phyloP scores from a whole-genome alignment of 2,888 invertebrate genomes.

The Lepeophtheirus nordmannii region DNA sequence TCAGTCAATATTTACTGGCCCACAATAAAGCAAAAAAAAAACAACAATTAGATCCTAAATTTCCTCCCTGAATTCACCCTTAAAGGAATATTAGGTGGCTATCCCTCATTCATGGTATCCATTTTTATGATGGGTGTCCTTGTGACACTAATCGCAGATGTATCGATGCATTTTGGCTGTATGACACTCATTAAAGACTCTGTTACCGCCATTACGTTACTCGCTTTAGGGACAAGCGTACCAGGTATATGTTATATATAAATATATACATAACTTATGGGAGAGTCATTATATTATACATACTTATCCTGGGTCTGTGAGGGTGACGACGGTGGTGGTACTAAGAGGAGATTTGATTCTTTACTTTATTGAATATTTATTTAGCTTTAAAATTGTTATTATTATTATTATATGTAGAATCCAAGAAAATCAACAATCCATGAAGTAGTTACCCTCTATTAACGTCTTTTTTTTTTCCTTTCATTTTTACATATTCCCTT shows the following conservation, averaged over 20 bases:
- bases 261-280: neutral
- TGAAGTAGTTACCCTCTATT: too few relatives aligned
- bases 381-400: too few relatives aligned
- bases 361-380: too few relatives aligned
- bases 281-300: neutral
- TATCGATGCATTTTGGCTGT: constrained; percentile 93
- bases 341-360: too few relatives aligned
- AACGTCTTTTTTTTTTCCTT: too few relatives aligned
- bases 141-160: constrained; percentile 77
- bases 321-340: neutral
- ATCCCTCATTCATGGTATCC: constrained; percentile 81
- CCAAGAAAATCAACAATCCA: too few relatives aligned
- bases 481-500: too few relatives aligned
- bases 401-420: too few relatives aligned
- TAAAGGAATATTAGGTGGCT: constrained; percentile 43
- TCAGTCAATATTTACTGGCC: too few relatives aligned
- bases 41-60: too few relatives aligned
- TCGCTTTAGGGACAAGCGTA: constrained; percentile 93
- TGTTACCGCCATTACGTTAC: constrained; percentile 91
- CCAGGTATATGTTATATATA: constrained; percentile 51
- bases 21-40: too few relatives aligned
- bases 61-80: too few relatives aligned
- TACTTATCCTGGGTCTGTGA: neutral
- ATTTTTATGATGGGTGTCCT: constrained; percentile 82
- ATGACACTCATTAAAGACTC: constrained; percentile 89